Conservation (phyloP, 2,888 invertebrate species). For the Escarpia spicata region DNA sequence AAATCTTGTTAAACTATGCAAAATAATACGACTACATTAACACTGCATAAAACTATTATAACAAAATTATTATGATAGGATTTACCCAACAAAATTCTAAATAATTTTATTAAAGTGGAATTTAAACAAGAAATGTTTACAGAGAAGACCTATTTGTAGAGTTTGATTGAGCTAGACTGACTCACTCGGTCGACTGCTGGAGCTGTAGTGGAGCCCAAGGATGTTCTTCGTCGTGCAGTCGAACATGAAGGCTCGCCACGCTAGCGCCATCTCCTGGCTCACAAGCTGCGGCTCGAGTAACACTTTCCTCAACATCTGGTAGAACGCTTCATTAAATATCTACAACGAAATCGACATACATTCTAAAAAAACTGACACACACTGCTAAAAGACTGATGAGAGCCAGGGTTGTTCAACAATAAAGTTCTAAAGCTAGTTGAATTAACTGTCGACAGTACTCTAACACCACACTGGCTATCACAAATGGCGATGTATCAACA, state of each 20-base stretch:
- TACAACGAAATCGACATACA: conserved; percentile 34
- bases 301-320: conserved; percentile 54
- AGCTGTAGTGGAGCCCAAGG: conserved; percentile 45
- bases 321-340: conserved; percentile 63
- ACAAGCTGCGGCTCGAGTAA: conserved; percentile 45
- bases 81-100: not conserved
- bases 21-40: not conserved
- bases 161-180: not conserved
- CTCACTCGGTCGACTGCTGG: conserved; percentile 57
- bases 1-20: too few relatives aligned
- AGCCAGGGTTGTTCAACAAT: too few relatives aligned
- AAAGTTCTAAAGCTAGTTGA: too few relatives aligned
- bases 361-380: not conserved
- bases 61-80: not conserved
- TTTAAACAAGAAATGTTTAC: not conserved
- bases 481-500: too few relatives aligned
- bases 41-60: not conserved
- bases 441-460: too few relatives aligned
- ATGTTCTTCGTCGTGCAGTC: conserved; percentile 60
- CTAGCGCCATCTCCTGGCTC: conserved; percentile 57
- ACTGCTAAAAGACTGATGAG: too few relatives aligned
- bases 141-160: not conserved
- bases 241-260: conserved; percentile 62
- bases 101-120: not conserved
- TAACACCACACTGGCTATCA: too few relatives aligned